Conservation (phyloP, 2,113 vertebrate species). For the Xiphophorus hellerii region DNA sequence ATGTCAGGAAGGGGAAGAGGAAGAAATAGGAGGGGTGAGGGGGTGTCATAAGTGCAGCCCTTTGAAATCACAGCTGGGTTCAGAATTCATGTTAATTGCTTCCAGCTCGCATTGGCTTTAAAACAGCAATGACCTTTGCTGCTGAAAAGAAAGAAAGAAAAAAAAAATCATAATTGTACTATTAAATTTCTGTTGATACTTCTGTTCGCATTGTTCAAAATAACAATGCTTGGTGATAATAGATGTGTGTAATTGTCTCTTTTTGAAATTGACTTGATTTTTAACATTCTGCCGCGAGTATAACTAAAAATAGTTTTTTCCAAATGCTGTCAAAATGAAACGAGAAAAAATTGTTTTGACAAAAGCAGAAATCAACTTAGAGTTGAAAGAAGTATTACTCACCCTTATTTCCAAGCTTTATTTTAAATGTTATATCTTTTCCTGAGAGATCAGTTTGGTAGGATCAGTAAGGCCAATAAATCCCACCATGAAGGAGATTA, state of each 20-base stretch:
- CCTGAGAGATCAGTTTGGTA: conserved; percentile 73
- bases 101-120: conserved; percentile 66
- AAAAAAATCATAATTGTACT: conserved; percentile 25
- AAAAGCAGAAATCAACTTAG: conserved; percentile 37
- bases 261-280: not conserved
- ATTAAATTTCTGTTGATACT: conserved; percentile 9
- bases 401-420: conserved; percentile 59
- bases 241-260: not conserved
- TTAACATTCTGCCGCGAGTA: not conserved
- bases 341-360: not conserved
- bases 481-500: conserved; percentile 76
- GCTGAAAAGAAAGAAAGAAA: conserved; percentile 25
- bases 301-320: not conserved
- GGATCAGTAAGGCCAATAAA: conserved; percentile 74
- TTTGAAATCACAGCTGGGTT: conserved; percentile 71
- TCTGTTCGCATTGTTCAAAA: conserved; percentile 23
- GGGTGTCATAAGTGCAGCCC: conserved; percentile 43
- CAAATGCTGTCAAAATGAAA: not conserved
- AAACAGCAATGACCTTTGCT: conserved; percentile 70
- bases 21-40: conserved; percentile 4
- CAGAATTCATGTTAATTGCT: conserved; percentile 69
- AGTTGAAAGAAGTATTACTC: conserved; percentile 49
- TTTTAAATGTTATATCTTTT: conserved; percentile 71
- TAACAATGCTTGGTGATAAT: not conserved
- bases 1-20: conserved; percentile 62